Evolutionary conservation across 2,113 vertebrate genomes (phyloP).

Genomic region (Deroptyus accipitrinus): DNA sequence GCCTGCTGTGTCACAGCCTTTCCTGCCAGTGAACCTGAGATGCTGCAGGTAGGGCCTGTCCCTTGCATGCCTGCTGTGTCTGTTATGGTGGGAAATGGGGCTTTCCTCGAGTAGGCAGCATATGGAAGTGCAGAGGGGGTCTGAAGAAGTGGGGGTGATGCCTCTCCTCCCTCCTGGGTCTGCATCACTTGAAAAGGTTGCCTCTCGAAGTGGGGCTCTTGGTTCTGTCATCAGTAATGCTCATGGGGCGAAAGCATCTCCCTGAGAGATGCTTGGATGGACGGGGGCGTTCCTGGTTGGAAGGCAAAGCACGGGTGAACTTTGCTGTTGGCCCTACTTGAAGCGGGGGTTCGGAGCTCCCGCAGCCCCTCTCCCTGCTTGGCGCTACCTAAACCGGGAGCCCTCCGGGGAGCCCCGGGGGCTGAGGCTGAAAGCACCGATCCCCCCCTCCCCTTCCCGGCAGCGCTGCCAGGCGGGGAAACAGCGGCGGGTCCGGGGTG

Average conservation of each 20-base stretch:
- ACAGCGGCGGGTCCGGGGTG: fast-evolving
- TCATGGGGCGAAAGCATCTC: neutral
- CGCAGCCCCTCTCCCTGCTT: neutral
- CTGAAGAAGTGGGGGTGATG: neutral
- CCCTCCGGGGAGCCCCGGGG: neutral
- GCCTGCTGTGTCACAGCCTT: fast-evolving
- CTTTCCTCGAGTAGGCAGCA: neutral
- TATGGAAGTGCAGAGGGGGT: neutral
- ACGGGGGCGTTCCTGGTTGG: neutral
- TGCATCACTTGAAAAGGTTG: neutral
- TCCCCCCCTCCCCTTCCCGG: no score
- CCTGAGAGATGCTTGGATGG: neutral
- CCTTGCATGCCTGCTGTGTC: fast-evolving
- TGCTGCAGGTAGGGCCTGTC: neutral
- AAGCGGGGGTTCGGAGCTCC: neutral
- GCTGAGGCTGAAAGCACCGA: no score
- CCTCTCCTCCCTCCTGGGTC: neutral
- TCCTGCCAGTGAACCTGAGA: neutral
- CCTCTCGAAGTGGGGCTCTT: neutral
- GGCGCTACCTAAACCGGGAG: neutral
- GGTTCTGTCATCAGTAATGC: neutral
- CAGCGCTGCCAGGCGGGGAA: neutral
- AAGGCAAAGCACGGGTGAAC: neutral
- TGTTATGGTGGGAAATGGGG: fast-evolving
- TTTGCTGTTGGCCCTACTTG: fast-evolving